Evolutionary conservation across 2,113 vertebrate species (phyloP).

Genomic region (Spea bombifrons): DNA sequence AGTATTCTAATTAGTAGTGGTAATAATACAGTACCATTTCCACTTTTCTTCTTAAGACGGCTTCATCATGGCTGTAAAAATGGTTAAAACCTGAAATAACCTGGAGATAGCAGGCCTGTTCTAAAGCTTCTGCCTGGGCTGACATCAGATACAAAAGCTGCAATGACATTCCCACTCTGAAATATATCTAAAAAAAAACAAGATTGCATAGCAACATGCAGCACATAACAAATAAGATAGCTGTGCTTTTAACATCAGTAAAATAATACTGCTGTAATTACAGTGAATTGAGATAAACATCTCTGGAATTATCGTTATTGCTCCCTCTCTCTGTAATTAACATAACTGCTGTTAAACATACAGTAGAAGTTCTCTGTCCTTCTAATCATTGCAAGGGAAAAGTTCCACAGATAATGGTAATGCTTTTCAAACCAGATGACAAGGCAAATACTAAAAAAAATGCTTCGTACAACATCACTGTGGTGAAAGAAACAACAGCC

Average conservation of each 20-base stretch:
- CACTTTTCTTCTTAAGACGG: too few relatives aligned
- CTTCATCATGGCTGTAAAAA: too few relatives aligned
- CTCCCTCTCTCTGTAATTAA: constrained; percentile 41
- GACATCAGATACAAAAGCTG: neutral
- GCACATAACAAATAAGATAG: constrained; percentile 33
- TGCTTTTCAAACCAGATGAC: constrained; percentile 24
- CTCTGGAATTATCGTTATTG: constrained; percentile 45
- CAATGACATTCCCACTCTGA: constrained; percentile 10
- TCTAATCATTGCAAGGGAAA: constrained; percentile 41
- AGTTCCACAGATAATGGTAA: constrained; percentile 42
- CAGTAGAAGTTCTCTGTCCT: constrained; percentile 33
- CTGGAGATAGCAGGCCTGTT: too few relatives aligned
- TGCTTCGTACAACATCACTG: neutral
- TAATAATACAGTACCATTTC: too few relatives aligned
- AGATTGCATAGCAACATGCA: constrained; percentile 44
- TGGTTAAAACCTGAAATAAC: too few relatives aligned
- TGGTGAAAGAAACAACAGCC: neutral
- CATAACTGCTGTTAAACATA: constrained; percentile 44
- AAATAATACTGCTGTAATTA: constrained; percentile 48
- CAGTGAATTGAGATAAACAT: constrained; percentile 46
- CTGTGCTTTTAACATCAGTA: constrained; percentile 36
- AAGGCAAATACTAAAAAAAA: neutral
- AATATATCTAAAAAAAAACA: constrained; percentile 1
- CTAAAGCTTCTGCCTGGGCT: too few relatives aligned
- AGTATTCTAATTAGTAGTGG: too few relatives aligned